phyloP scores from a whole-genome alignment of 2,113 vertebrate species.

The Apistogramma diplotaenia region DNA sequence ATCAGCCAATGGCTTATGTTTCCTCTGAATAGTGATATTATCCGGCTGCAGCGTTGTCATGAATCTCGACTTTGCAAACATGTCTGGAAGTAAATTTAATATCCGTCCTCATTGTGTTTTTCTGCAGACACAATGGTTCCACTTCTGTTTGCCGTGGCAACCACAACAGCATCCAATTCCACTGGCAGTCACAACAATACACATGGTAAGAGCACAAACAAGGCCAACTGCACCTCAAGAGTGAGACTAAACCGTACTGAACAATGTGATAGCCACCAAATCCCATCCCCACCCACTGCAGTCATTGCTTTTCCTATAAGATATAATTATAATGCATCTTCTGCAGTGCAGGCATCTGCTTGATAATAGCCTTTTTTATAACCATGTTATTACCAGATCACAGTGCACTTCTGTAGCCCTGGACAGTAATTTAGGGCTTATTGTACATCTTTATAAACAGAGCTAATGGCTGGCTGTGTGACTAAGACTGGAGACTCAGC shows the following conservation, averaged over 20 bases:
- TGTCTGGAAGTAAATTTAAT: constrained; percentile 60
- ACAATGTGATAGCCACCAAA: not conserved
- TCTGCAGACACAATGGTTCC: constrained; percentile 78
- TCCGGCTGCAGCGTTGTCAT: constrained; percentile 10
- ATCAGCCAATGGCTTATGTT: constrained; percentile 53
- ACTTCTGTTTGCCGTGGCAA: constrained; percentile 70
- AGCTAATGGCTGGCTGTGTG: constrained; percentile 22
- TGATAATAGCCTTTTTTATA: constrained; percentile 47
- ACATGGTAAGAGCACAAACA: constrained; percentile 42
- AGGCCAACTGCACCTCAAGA: not conserved
- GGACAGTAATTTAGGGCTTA: constrained; percentile 58
- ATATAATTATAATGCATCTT: constrained; percentile 33
- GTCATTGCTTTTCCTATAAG: constrained; percentile 30
- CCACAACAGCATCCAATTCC: constrained; percentile 45
- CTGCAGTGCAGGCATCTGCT: constrained; percentile 26
- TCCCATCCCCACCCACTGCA: not conserved
- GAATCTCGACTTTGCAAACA: constrained; percentile 30
- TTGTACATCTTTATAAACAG: constrained; percentile 39
- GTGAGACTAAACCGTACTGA: constrained; percentile 14
- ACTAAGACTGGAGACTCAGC: constrained; percentile 10
- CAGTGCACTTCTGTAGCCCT: constrained; percentile 19
- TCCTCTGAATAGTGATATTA: constrained; percentile 32
- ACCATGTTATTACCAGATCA: constrained; percentile 58
- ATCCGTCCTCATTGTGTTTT: constrained; percentile 55
- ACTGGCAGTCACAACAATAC: constrained; percentile 43